A percentile compares a stretch with the other conserved stretches of the same genome.
Conservation (phyloP, 2,888 invertebrate species). For the Melikaiella ostensackeni region DNA sequence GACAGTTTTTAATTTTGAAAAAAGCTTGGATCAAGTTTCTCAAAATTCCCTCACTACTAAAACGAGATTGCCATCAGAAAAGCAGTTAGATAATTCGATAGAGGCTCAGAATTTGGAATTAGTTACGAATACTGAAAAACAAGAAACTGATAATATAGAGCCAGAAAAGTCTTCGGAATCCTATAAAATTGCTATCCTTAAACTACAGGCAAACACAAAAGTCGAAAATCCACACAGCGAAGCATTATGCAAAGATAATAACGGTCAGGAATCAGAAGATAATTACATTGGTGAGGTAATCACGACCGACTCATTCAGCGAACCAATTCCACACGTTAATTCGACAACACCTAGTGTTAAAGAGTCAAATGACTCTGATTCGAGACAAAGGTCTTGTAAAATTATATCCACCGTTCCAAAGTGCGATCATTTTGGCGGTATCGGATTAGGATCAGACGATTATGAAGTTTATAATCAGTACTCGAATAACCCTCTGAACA, state of each 20-base stretch:
- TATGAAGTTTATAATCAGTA: conserved; percentile 6
- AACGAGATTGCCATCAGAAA: not conserved
- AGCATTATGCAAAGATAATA: not conserved
- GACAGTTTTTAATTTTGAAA: not conserved
- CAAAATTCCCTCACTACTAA: not conserved
- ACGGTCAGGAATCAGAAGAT: conserved; percentile 7
- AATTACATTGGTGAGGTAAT: not conserved
- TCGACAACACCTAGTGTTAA: not conserved
- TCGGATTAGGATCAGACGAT: conserved; percentile 14
- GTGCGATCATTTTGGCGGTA: conserved; percentile 59
- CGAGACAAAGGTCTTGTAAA: conserved; percentile 54
- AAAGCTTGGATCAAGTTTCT: conserved; percentile 1
- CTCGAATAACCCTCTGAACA: not conserved
- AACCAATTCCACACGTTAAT: not conserved
- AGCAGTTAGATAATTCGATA: not conserved
- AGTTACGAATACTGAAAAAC: not conserved
- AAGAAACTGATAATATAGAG: not conserved
- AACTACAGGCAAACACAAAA: not conserved
- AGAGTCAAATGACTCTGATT: conserved; percentile 1
- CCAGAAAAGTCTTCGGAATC: not conserved
- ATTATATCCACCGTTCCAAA: conserved; percentile 70
- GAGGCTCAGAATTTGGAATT: not conserved
- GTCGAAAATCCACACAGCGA: not conserved
- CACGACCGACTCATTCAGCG: not conserved
- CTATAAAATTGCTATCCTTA: not conserved